These are phyloP conservation scores for Apogon talboti DNA, from an alignment of 2,797 vertebrate genomes.

Conservation along the genomic window DNA sequence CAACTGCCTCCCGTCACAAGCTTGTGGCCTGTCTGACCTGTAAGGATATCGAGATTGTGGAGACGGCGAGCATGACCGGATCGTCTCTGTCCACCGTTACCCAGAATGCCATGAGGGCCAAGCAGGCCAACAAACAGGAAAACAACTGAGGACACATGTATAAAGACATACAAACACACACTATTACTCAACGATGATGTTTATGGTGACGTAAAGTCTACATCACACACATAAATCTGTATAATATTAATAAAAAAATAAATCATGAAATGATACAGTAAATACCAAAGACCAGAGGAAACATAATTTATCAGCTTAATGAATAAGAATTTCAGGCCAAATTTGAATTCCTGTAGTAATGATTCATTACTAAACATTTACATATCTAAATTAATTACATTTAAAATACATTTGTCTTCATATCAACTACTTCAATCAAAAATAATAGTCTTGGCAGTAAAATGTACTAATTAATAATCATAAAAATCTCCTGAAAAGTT, in stretches of 20 bases:
- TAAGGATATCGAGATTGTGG: constrained; percentile 86
- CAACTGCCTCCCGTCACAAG: constrained; percentile 86
- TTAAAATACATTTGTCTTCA: too few relatives aligned
- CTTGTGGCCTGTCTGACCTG: constrained; percentile 87
- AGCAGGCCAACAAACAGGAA: constrained; percentile 82
- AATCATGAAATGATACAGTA: not conserved
- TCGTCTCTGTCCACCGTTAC: constrained; percentile 87
- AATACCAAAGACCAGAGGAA: not conserved
- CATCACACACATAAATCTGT: not conserved
- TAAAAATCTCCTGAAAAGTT: too few relatives aligned
- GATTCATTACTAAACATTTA: too few relatives aligned
- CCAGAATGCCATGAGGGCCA: constrained; percentile 80
- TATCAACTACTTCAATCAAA: too few relatives aligned
- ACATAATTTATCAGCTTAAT: not conserved
- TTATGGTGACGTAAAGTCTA: constrained; percentile 5
- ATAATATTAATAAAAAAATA: not conserved
- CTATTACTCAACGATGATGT: not conserved
- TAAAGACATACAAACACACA: not conserved
- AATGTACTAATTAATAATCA: too few relatives aligned
- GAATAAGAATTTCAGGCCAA: too few relatives aligned
- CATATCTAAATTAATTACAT: too few relatives aligned
- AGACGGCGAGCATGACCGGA: constrained; percentile 83
- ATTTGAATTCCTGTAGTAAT: too few relatives aligned
- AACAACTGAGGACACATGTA: constrained; percentile 68
- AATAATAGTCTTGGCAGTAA: too few relatives aligned